Conservation (phyloP, 2,797 vertebrate genomes). For the Schizopygopsis pylzovi region DNA sequence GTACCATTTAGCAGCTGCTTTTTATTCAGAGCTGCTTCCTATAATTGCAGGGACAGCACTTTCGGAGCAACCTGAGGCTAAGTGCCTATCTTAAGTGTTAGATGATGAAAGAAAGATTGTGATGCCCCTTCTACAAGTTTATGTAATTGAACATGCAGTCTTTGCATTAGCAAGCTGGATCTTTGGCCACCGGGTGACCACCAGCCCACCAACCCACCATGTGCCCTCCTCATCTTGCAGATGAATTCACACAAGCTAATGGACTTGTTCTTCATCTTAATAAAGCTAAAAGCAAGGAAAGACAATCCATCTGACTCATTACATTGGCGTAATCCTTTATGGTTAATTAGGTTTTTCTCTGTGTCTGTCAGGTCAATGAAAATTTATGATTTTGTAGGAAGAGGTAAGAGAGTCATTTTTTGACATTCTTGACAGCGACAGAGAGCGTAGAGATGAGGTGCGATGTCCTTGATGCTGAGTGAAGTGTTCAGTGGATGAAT, state of each 20-base stretch:
- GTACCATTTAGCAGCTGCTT: slow-evolving; percentile 3
- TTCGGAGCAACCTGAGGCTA: not conserved
- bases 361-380: slow-evolving; percentile 62
- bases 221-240: slow-evolving; percentile 52
- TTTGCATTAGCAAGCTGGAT: not conserved
- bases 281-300: slow-evolving; percentile 74
- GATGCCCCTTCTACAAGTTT: not conserved
- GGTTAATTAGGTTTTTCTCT: slow-evolving; percentile 69
- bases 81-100: slow-evolving; percentile 12
- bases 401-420: slow-evolving; percentile 48
- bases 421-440: slow-evolving; percentile 45
- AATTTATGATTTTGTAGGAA: slow-evolving; percentile 64
- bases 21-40: not conserved
- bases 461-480: slow-evolving; percentile 39
- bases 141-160: slow-evolving; percentile 1
- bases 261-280: slow-evolving; percentile 65
- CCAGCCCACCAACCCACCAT: not conserved
- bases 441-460: slow-evolving; percentile 16
- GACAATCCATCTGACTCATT: slow-evolving; percentile 68
- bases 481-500: slow-evolving; percentile 61
- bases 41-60: not conserved
- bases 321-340: slow-evolving; percentile 71
- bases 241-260: slow-evolving; percentile 69
- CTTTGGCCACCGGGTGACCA: not conserved
- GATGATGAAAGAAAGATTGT: slow-evolving; percentile 13